Conservation (phyloP, 64 coral and sea anemone genomes). For the Porites lutea region DNA sequence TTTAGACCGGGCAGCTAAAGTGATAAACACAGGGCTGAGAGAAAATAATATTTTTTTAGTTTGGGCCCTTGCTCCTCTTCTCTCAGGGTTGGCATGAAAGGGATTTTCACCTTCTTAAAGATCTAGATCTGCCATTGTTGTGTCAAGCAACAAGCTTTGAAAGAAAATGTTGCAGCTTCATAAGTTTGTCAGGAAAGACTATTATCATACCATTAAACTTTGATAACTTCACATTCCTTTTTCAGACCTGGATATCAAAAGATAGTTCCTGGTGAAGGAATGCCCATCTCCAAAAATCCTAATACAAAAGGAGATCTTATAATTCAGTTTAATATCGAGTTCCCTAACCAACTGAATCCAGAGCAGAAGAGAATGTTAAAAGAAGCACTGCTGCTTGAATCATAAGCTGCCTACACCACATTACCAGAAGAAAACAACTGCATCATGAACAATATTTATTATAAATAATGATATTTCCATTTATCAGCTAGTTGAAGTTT, state of each 20-base stretch:
- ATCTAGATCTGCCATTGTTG: too few species aligned
- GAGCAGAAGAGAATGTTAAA: constrained; percentile 97
- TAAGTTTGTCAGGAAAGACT: too few species aligned
- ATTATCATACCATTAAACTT: too few species aligned
- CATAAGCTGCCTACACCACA: neutral
- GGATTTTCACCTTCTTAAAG: too few species aligned
- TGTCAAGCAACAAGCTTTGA: too few species aligned
- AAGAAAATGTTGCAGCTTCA: too few species aligned
- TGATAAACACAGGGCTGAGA: too few species aligned
- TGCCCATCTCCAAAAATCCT: constrained; percentile 90
- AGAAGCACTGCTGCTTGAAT: constrained; percentile 80
- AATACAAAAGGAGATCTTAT: constrained; percentile 86
- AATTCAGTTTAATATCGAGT: constrained; percentile 94
- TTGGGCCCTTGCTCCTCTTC: too few species aligned
- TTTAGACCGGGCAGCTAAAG: too few species aligned
- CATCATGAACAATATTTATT: neutral
- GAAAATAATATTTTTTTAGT: too few species aligned
- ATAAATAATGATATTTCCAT: neutral
- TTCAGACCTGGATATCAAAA: constrained; percentile 94
- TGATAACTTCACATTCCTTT: neutral
- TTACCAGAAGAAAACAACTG: neutral
- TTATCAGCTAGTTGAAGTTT: neutral
- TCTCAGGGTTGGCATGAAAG: too few species aligned
- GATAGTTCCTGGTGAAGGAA: constrained; percentile 87
- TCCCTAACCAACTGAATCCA: constrained; percentile 92